Base-by-base conservation (phyloP, 2,113 vertebrate species). In the Tenrec ecaudatus region DNA sequence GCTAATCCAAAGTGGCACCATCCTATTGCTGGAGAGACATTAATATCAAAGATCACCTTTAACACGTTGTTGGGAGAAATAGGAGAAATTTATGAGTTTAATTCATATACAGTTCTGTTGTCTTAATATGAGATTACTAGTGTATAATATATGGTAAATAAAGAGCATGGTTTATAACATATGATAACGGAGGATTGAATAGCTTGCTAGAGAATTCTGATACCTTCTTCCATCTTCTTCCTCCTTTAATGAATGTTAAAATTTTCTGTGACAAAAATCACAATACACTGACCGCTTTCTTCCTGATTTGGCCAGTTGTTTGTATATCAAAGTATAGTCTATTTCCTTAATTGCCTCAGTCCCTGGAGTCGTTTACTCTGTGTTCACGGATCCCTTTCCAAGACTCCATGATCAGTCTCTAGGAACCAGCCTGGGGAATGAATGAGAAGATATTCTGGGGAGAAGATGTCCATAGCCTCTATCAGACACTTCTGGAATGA, bases 1-100 rank as follows among this genome's bases (percentile, higher is more conserved):
- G 29, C 68, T 92, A 84, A 43, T 62, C 93, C 22, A 82, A 92
- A 80, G 89, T 91, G n/a, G 31, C 91, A 95, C 43, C 19, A 87
- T 40, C 38, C 3, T 85, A 62, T 47, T 92, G 17, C 92, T 91
- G 80, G 71, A 75, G 57, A 76, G 83, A 23, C 17, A 29, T 23
- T 81, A 25, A 79, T 85, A 85, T 43, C 2, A 80, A 60, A 94
- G 77, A 17, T 86, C 62, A 92, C 69, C 92, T 95, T 47, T 83
- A 86, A 75, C 31, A 73, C 53, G n/a, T 77, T 93, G 60, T 84
- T 22, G 12, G 6, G 71, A 95, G 16, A 92, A 90, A 92, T 73
- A 88, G 33, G 68, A 31, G 22, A 88, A 93, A 80, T 57, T 62
- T 69, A 19, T 3, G 78, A 76, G 60, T 73, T 6, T 82, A 20